A percentile compares a stretch with the other conserved stretches of the same genome.
Evolutionary conservation across 2,888 invertebrate genomes (phyloP).

Genomic region (Lottia scabra): DNA sequence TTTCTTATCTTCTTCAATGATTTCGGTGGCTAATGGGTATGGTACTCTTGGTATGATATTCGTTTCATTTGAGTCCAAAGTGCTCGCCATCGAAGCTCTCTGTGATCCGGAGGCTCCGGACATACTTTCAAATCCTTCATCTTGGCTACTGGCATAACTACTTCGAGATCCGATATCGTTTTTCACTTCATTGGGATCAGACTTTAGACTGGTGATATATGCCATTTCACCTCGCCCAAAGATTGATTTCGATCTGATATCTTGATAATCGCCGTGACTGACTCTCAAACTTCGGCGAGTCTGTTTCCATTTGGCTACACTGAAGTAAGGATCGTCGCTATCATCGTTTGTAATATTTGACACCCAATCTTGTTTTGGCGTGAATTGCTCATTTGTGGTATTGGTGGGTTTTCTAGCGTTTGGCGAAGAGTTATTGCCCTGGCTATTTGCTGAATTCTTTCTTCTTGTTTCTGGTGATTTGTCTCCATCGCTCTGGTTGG

Average conservation of each 20-base stretch:
- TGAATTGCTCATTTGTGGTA: neutral
- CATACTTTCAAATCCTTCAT: conserved; percentile 67
- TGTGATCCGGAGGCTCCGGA: conserved; percentile 52
- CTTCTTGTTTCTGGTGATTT: conserved; percentile 48
- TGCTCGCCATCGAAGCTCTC: conserved; percentile 65
- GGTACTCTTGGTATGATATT: conserved; percentile 9
- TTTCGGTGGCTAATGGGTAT: conserved; percentile 8
- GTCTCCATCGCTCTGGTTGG: conserved; percentile 49
- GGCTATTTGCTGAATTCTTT: conserved; percentile 31
- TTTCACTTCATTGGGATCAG: conserved; percentile 39
- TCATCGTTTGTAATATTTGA: neutral
- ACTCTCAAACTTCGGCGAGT: neutral
- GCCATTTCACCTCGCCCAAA: neutral
- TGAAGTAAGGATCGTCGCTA: neutral
- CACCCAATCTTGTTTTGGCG: neutral
- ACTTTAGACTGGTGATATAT: neutral
- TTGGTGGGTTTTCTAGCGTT: neutral
- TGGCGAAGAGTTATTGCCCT: conserved; percentile 16
- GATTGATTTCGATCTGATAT: neutral
- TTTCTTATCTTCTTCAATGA: conserved; percentile 44
- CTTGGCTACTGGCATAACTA: conserved; percentile 56
- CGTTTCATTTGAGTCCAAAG: conserved; percentile 57
- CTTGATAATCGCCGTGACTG: conserved; percentile 6
- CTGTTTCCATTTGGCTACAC: neutral
- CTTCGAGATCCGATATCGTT: conserved; percentile 56